Evolutionary conservation across 2,797 vertebrate species (phyloP), one percentile per base, ranked within the genome.

Genomic region (Phylloscopus collybita): DNA sequence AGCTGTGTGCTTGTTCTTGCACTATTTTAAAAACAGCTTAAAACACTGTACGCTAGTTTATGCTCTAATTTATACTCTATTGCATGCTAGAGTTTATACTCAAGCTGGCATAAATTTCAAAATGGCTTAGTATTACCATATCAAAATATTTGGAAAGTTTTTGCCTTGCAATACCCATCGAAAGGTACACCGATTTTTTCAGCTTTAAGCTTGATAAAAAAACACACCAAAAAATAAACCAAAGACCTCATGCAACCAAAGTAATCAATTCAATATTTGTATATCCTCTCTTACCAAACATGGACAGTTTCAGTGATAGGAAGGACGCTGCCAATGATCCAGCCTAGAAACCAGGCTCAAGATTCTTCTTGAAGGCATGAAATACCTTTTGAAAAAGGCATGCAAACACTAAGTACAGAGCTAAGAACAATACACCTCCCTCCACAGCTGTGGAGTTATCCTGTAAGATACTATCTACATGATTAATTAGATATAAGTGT

Each of bases 281-380:
- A 38, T 13, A 84, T 9, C 18, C 38, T 59, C 29, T 53, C 49
- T 59, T 29, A 51, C 11, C 44, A 73, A 66, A 73, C 7, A 40
- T 0, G 1, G 40, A 14, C 13, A 53, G 40, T 60, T 60, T 44
- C 65, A 75, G 38, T 80, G 23, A 40, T 0, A 44, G 3, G 21
- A 53, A 47, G 3, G 22, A 45, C 20, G 27, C 8, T n/a, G 62
- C 8, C 47, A 72, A 25, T 7, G 15, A 74, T 18, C 23, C 29
- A 62, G 21, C 49, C 57, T 34, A 47, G 32, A 73, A 92, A 57
- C 4, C 9, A n/a, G 22, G 18, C 34, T 62, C 51, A 53, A 40
- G 53, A 51, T 15, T 70, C 11, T 20, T 74, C 70, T 36, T 67
- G 49, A 64, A 70, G 32, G 42, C 38, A 47, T 4, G 17, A 78